Conservation (phyloP, 92 coral and sea anemone genomes). For the Ricordea florida region DNA sequence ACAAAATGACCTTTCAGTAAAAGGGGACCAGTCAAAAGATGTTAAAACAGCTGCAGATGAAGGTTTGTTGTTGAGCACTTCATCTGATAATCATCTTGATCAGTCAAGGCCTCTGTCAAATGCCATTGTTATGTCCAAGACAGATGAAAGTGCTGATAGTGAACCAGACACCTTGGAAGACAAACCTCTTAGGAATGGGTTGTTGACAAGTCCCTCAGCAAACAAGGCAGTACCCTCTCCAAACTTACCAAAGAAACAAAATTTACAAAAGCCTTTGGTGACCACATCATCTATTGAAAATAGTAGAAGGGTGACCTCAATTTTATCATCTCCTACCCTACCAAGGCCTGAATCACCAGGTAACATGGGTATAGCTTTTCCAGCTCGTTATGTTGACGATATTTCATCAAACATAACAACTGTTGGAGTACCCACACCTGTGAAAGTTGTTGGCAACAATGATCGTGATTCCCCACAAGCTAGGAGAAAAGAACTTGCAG, state of each 20-base stretch:
- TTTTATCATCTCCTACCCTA: conserved; percentile 30
- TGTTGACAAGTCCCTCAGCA: background rate
- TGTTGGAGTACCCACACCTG: conserved; percentile 69
- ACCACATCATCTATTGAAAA: background rate
- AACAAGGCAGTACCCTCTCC: conserved; percentile 7
- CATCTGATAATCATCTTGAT: conserved; percentile 50
- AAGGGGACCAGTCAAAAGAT: background rate
- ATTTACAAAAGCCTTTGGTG: background rate
- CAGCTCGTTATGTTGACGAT: conserved; percentile 65
- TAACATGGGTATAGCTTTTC: conserved; percentile 41
- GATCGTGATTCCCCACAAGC: conserved; percentile 79
- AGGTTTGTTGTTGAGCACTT: conserved; percentile 33
- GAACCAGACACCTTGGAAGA: conserved; percentile 77
- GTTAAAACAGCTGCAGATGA: conserved; percentile 4
- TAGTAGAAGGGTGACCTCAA: conserved; percentile 13
- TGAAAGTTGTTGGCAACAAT: conserved; percentile 62
- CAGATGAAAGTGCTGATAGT: conserved; percentile 70
- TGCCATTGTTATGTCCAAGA: conserved; percentile 41
- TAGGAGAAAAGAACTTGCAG: conserved; percentile 19
- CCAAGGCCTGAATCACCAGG: conserved; percentile 64
- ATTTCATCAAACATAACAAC: conserved; percentile 54
- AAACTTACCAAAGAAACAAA: conserved; percentile 33
- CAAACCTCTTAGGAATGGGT: conserved; percentile 49
- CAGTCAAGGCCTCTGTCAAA: conserved; percentile 16
- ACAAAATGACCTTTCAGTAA: background rate